Conservation (phyloP, 2,113 vertebrate genomes). For the Anhinga anhinga region DNA sequence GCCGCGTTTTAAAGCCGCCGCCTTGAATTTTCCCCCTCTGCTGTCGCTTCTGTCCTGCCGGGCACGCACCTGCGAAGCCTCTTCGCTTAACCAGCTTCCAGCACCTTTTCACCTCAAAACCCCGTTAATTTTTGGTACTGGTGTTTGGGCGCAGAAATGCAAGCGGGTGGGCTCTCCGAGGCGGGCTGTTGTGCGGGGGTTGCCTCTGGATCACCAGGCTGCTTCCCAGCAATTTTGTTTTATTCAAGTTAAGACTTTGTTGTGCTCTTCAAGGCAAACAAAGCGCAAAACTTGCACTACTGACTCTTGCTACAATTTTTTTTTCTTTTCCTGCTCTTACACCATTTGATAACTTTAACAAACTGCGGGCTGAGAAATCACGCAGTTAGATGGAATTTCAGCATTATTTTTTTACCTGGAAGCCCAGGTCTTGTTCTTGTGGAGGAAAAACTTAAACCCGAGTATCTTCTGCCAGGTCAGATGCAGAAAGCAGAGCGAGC, state of each 20-base stretch:
- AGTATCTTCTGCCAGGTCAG: neutral
- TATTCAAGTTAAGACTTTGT: neutral
- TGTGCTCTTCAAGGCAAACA: neutral
- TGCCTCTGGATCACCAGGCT: too few species aligned
- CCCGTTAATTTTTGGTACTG: fast-evolving
- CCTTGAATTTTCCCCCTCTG: neutral
- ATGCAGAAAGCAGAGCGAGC: neutral
- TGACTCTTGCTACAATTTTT: neutral
- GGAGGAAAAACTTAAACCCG: neutral
- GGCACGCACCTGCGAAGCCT: fast-evolving
- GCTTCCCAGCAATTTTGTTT: fast-evolving
- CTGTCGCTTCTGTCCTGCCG: fast-evolving
- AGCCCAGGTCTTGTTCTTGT: neutral
- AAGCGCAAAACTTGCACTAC: neutral
- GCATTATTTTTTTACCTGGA: neutral
- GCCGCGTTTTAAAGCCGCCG: neutral
- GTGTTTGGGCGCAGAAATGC: neutral
- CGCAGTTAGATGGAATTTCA: neutral
- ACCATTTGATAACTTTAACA: too few species aligned
- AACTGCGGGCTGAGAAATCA: neutral
- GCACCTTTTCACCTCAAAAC: neutral
- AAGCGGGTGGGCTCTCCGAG: too few species aligned
- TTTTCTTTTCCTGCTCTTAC: neutral
- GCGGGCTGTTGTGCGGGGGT: neutral
- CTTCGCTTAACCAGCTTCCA: fast-evolving